These are phyloP conservation scores for Synanthedon myopaeformis DNA, from an alignment of 2,888 invertebrate genomes.

Conservation along the genomic window DNA sequence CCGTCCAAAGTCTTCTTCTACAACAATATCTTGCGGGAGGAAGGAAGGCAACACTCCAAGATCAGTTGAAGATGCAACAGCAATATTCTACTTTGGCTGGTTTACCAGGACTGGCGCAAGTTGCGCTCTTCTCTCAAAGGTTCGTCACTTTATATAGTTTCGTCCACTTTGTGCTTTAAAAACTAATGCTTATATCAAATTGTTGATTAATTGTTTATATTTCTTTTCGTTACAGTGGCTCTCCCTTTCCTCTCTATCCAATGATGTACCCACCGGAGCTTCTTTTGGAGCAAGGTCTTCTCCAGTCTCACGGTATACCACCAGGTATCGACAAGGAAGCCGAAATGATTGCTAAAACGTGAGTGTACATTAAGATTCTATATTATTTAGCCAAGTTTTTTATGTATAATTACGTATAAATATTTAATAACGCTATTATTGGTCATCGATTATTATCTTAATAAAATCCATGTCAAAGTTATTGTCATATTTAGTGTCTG, in stretches of 20 bases:
- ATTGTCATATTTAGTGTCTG: too few species aligned
- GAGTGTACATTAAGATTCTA: not conserved
- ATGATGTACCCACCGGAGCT: conserved; percentile 66
- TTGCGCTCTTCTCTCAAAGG: conserved; percentile 62
- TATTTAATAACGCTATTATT: not conserved
- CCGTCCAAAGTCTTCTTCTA: conserved; percentile 59
- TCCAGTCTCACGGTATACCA: conserved; percentile 68
- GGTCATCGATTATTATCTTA: too few species aligned
- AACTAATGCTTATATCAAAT: not conserved
- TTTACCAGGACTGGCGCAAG: conserved; percentile 54
- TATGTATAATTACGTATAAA: not conserved
- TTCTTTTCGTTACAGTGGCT: conserved; percentile 33
- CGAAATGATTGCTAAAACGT: conserved; percentile 63
- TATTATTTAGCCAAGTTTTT: not conserved
- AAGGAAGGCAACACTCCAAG: conserved; percentile 52
- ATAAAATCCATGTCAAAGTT: too few species aligned
- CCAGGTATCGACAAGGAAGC: conserved; percentile 62
- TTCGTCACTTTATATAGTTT: too few species aligned
- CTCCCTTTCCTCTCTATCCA: conserved; percentile 61
- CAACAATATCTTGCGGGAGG: conserved; percentile 63
- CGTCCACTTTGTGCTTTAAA: not conserved
- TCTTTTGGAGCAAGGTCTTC: conserved; percentile 54
- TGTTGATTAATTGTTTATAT: not conserved
- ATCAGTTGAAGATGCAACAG: conserved; percentile 61
- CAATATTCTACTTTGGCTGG: conserved; percentile 59